Percentiles rank a stretch among this genome's conserved stretches.
phyloP scores from a whole-genome alignment of 2,888 invertebrate genomes.

The Amphipyra berbera region DNA sequence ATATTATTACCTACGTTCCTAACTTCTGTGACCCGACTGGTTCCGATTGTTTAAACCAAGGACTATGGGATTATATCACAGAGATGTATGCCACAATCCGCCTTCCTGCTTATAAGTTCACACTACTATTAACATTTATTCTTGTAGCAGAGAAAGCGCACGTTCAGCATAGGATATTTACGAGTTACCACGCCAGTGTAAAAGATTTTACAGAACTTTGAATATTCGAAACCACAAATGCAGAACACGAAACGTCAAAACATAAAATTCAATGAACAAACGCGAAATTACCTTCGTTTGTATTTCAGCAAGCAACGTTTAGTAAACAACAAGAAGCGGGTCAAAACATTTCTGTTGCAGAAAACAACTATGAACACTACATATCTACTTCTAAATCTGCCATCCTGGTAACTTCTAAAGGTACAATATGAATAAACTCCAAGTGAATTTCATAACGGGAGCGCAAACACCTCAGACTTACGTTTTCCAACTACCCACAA shows the following conservation, averaged over 20 bases:
- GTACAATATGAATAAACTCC: constrained; percentile 50
- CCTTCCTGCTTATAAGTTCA: background rate
- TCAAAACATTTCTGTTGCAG: constrained; percentile 5
- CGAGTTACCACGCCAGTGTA: constrained; percentile 10
- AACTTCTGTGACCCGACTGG: too few relatives aligned
- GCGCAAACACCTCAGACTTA: constrained; percentile 48
- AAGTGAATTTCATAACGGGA: constrained; percentile 54
- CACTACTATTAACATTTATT: background rate
- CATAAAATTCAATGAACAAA: constrained; percentile 41
- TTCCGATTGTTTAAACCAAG: too few relatives aligned
- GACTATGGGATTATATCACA: too few relatives aligned
- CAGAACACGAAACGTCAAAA: constrained; percentile 43
- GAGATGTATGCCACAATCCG: too few relatives aligned
- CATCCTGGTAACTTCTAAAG: constrained; percentile 33
- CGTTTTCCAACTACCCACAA: constrained; percentile 52
- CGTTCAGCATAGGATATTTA: constrained; percentile 24
- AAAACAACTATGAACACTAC: constrained; percentile 17
- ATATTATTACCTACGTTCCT: too few relatives aligned
- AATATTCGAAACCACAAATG: constrained; percentile 42
- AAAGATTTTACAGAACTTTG: constrained; percentile 24
- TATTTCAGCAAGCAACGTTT: constrained; percentile 35
- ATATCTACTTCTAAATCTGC: constrained; percentile 31
- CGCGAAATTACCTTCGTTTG: constrained; percentile 42
- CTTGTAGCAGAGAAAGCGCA: constrained; percentile 2
- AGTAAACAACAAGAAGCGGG: constrained; percentile 37